Base-by-base conservation (phyloP, 2,113 vertebrate species). In the Helogale parvula region DNA sequence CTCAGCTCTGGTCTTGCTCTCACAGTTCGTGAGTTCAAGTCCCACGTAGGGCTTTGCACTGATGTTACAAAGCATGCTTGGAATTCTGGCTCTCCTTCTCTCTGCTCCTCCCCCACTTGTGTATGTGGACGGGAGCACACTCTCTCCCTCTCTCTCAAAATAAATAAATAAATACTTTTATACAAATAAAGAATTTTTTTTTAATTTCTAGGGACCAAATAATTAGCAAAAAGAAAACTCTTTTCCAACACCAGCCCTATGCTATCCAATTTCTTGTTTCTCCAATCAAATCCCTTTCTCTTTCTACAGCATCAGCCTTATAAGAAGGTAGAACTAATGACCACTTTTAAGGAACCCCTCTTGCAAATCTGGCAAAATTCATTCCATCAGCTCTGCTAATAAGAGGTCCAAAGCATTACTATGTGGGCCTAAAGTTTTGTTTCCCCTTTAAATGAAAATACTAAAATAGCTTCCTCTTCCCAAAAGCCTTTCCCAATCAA, bases 361-460 rank as follows among this genome's bases (percentile, higher is more conserved):
- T 88, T 38, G 7, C 23, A 80, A 94, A 93, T 45, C 83, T 80
- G 65, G 47, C 47, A 96, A 89, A 93, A 79, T 63, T 38, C 10
- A 83, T 9, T 63, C 35, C 38, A 77, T 19, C n/a, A 79, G 35
- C 25, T 74, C 72, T 66, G 16, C 35, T 16, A 87, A 47, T 27
- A 35, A 76, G 33, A 95, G 16, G 7, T 69, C 69, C 17, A 72
- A 1, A 72, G n/a, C n/a, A 65, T 81, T 84, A 82, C 21, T 95
- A 33, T 93, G 29, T 57, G 31, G 15, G 45, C 25, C 52, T 86
- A 60, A 88, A 66, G 47, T 87, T 92, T 35, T 84, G 27, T 80
- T 95, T 65, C 38, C 16, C 71, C 57, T 85, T 90, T 80, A 96
- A 89, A 68, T 69, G 23, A 85, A 95, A 94, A 88, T 38, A 88